Evolutionary conservation across 2,888 invertebrate genomes (phyloP).

Genomic region (Deilephila elpenor): DNA sequence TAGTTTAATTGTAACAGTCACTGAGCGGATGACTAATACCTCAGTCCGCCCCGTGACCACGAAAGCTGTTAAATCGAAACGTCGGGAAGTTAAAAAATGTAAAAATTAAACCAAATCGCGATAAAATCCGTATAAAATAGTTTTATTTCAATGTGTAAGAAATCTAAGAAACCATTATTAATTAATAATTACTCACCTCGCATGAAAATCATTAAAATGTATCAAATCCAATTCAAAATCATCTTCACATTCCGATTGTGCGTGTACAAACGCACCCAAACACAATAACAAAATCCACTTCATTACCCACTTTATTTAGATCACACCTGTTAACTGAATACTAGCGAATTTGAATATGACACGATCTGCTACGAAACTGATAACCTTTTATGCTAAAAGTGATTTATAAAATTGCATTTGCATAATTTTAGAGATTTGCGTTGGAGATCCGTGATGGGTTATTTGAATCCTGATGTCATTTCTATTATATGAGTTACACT

Average conservation of each 20-base stretch:
- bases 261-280: not conserved
- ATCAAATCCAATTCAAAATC: slow-evolving; percentile 73
- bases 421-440: not conserved
- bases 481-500: too few relatives aligned
- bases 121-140: too few relatives aligned
- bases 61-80: too few relatives aligned
- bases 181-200: slow-evolving; percentile 69
- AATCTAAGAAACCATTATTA: too few relatives aligned
- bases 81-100: too few relatives aligned
- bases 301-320: not conserved
- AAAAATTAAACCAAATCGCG: too few relatives aligned
- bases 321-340: not conserved
- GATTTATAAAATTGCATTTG: not conserved
- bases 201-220: slow-evolving; percentile 85
- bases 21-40: too few relatives aligned
- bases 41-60: too few relatives aligned
- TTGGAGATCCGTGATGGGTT: too few relatives aligned
- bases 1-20: too few relatives aligned
- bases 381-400: not conserved
- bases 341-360: not conserved
- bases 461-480: too few relatives aligned
- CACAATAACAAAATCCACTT: not conserved
- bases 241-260: not conserved
- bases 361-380: not conserved
- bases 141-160: too few relatives aligned